Conservation (phyloP, 1,140 invertebrate species). For the Achroia grisella region DNA sequence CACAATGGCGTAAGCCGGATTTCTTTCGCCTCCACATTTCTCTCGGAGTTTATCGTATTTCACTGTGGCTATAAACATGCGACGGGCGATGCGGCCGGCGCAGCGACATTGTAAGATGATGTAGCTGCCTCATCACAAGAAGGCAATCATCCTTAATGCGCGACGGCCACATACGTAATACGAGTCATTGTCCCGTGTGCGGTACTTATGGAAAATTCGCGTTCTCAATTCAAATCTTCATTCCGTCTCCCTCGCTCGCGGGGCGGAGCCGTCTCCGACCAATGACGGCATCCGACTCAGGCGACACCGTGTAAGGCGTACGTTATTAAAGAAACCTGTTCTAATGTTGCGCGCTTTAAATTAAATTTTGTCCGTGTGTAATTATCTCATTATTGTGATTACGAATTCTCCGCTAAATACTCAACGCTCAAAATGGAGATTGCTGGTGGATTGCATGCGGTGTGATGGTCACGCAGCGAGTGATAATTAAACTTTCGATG, state of each 20-base stretch:
- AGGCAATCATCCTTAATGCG: conserved; percentile 70
- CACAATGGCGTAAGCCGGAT: conserved; percentile 56
- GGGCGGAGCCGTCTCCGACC: conserved; percentile 66
- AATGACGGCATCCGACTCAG: conserved; percentile 61
- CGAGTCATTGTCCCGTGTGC: conserved; percentile 70
- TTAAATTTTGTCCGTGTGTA: conserved; percentile 73
- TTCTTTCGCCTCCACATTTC: conserved; percentile 63
- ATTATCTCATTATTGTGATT: conserved; percentile 73
- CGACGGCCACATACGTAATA: conserved; percentile 70
- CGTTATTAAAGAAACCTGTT: conserved; percentile 74
- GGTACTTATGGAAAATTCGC: conserved; percentile 73
- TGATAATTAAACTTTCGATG: conserved; percentile 30
- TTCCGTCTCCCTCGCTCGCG: conserved; percentile 63
- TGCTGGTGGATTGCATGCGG: conserved; percentile 34
- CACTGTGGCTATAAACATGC: conserved; percentile 50
- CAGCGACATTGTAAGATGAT: conserved; percentile 65
- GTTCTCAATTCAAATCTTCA: conserved; percentile 69
- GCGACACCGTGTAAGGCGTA: conserved; percentile 71
- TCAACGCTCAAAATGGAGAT: conserved; percentile 59
- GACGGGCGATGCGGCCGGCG: conserved; percentile 34
- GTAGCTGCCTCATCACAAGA: conserved; percentile 68
- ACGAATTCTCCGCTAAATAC: conserved; percentile 69
- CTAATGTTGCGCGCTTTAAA: conserved; percentile 73
- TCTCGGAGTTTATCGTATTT: conserved; percentile 63
- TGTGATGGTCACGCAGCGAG: conserved; percentile 30